Conservation (phyloP, 2,797 vertebrate genomes). For the Phaenicophaeus curvirostris region DNA sequence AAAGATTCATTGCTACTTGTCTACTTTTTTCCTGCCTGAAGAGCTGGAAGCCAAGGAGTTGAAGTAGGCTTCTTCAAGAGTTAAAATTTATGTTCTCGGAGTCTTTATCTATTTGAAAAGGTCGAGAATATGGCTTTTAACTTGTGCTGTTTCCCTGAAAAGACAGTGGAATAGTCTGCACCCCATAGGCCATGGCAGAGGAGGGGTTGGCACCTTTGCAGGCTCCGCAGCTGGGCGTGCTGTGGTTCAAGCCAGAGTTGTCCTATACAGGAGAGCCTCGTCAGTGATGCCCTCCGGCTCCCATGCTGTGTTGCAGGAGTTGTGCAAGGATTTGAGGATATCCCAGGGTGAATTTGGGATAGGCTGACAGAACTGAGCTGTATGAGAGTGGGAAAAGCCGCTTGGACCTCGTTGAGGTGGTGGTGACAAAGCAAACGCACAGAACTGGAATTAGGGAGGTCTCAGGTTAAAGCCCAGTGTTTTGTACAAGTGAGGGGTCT, state of each 20-base stretch:
- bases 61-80: neutral
- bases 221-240: accelerated
- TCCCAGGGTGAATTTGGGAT: neutral
- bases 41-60: neutral
- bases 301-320: accelerated
- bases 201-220: neutral
- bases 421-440: accelerated
- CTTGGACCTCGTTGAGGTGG: neutral
- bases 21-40: neutral
- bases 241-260: neutral
- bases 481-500: neutral
- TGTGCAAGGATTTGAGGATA: neutral
- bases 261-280: accelerated
- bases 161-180: neutral
- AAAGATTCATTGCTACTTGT: neutral
- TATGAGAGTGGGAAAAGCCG: neutral
- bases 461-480: neutral
- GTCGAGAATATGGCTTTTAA: neutral
- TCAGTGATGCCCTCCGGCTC: neutral
- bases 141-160: neutral
- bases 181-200: neutral
- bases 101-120: neutral
- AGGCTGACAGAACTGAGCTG: neutral
- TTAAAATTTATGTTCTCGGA: neutral
- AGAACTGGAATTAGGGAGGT: neutral